These are phyloP conservation scores for Protosalanx chinensis DNA, from an alignment of 2,797 vertebrate genomes.

Conservation along the genomic window DNA sequence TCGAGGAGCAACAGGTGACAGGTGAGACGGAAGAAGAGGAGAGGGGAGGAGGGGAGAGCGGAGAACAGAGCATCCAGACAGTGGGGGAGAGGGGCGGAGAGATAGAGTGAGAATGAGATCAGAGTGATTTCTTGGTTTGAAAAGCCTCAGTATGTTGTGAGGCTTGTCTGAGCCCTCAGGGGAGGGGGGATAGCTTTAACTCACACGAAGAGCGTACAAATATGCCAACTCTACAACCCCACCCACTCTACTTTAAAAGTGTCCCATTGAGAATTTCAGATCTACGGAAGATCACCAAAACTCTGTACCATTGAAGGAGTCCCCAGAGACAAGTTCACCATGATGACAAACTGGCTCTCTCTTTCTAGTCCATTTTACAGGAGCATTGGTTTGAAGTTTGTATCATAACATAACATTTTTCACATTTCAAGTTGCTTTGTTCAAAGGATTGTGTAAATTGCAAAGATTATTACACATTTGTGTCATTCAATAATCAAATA, in stretches of 20 bases:
- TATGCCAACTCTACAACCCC: conserved; percentile 48
- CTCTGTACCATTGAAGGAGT: conserved; percentile 31
- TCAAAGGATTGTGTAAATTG: too few relatives aligned
- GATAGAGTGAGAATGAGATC: conserved; percentile 34
- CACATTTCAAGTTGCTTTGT: too few relatives aligned
- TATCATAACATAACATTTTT: too few relatives aligned
- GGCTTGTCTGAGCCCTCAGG: conserved; percentile 41
- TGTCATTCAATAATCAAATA: too few relatives aligned
- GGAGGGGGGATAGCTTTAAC: conserved; percentile 26
- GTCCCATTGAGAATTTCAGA: conserved; percentile 30
- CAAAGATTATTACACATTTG: too few relatives aligned
- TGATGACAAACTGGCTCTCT: conserved; percentile 31
- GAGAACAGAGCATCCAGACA: conserved; percentile 44
- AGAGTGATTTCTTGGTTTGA: conserved; percentile 33
- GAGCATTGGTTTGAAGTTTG: too few relatives aligned
- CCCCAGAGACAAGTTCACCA: conserved; percentile 34
- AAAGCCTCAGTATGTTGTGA: conserved; percentile 45
- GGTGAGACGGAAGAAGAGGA: neutral
- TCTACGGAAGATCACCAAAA: conserved; percentile 49
- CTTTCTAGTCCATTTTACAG: too few relatives aligned
- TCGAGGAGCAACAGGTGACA: conserved; percentile 9
- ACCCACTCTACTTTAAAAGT: conserved; percentile 28
- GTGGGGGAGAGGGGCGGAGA: conserved; percentile 14
- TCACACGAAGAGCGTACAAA: conserved; percentile 30
- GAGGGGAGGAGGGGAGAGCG: conserved; percentile 18